A percentile compares a stretch with the other conserved stretches of the same genome.
Conservation (phyloP, 2,797 vertebrate species). For the Vespertilio murinus region DNA sequence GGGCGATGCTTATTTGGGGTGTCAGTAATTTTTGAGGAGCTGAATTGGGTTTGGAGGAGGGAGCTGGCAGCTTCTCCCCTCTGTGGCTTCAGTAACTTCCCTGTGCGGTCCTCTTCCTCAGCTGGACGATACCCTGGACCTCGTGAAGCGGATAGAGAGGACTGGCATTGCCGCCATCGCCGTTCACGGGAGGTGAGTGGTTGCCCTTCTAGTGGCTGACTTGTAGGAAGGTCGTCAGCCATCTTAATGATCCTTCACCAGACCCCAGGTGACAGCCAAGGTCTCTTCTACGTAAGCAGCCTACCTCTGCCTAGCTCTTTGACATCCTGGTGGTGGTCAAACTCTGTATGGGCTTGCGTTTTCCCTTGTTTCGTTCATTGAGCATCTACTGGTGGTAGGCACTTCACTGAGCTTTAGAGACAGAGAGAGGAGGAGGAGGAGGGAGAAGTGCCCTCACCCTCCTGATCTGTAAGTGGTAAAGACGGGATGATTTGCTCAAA, state of each 20-base stretch:
- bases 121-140: conserved; percentile 91
- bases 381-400: neutral
- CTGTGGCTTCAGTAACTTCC: conserved; percentile 2
- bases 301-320: neutral
- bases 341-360: neutral
- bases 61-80: neutral
- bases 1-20: neutral
- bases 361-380: conserved; percentile 25
- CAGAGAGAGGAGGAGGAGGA: neutral
- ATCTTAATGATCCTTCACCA: neutral
- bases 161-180: conserved; percentile 94
- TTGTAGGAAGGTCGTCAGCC: neutral
- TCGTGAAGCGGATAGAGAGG: conserved; percentile 93
- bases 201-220: neutral
- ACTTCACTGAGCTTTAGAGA: neutral
- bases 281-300: neutral
- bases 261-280: neutral
- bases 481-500: conserved; percentile 18
- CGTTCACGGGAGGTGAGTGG: conserved; percentile 94
- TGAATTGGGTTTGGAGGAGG: conserved; percentile 2
- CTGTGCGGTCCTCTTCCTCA: conserved; percentile 73
- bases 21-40: neutral
- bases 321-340: neutral
- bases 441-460: neutral
- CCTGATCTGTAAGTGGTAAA: neutral